phyloP scores from a whole-genome alignment of 1,140 invertebrate species.

The Chelonus insularis region DNA sequence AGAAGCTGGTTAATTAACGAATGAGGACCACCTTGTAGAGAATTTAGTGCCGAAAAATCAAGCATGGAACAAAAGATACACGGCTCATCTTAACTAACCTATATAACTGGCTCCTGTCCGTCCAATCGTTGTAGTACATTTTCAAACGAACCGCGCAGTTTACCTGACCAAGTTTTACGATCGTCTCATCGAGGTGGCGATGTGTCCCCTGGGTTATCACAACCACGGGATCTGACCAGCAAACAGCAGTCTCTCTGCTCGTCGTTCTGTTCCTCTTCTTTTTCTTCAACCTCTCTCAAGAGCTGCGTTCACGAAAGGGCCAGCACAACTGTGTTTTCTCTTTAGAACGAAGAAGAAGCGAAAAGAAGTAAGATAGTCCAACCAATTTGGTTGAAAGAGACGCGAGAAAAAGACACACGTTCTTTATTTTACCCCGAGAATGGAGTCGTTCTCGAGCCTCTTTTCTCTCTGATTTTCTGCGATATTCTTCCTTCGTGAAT shows the following conservation, averaged over 20 bases:
- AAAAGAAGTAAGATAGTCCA: background rate
- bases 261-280: constrained; percentile 24
- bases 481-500: background rate
- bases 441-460: constrained; percentile 21
- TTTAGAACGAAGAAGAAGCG: background rate
- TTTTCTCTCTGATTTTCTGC: background rate
- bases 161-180: constrained; percentile 60
- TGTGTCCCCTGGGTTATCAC: constrained; percentile 57
- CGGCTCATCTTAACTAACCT: background rate
- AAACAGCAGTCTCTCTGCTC: constrained; percentile 28
- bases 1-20: constrained; percentile 7
- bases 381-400: constrained; percentile 3
- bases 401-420: constrained; percentile 10
- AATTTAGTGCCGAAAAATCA: constrained; percentile 9
- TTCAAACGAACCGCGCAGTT: constrained; percentile 55
- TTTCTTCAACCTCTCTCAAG: constrained; percentile 23
- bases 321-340: constrained; percentile 12
- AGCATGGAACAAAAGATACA: background rate
- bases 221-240: constrained; percentile 50
- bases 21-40: constrained; percentile 11
- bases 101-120: constrained; percentile 48
- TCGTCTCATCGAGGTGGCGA: constrained; percentile 60
- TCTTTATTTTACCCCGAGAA: constrained; percentile 15
- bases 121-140: constrained; percentile 28
- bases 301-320: constrained; percentile 6